Conservation (phyloP, 2,113 vertebrate genomes). For the Scophthalmus maximus region DNA sequence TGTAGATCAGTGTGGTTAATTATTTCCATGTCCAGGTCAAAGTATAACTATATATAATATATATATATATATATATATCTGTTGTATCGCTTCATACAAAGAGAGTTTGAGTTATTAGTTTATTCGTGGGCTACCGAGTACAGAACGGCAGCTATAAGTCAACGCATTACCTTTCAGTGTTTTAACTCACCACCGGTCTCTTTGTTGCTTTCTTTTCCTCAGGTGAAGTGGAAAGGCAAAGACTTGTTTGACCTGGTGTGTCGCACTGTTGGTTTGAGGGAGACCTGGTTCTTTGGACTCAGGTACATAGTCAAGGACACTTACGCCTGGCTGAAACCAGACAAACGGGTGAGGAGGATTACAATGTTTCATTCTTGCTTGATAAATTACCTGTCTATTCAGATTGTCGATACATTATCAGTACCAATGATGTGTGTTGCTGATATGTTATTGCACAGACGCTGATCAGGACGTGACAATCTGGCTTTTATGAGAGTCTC, state of each 20-base stretch:
- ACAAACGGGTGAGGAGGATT: conserved; percentile 89
- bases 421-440: background rate
- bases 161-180: background rate
- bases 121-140: no score
- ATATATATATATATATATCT: no score
- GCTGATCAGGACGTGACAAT: background rate
- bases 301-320: conserved; percentile 91
- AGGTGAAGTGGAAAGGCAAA: conserved; percentile 97
- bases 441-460: background rate
- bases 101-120: no score
- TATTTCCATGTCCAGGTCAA: background rate
- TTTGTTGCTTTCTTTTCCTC: conserved; percentile 10
- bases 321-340: conserved; percentile 91
- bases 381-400: background rate
- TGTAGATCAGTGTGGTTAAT: background rate
- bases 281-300: conserved; percentile 95
- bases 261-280: conserved; percentile 88
- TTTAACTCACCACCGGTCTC: background rate
- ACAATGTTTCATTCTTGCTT: no score
- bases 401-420: background rate
- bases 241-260: conserved; percentile 94
- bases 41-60: no score
- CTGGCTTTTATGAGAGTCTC: background rate
- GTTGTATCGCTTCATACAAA: no score
- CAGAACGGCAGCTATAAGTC: background rate